A percentile compares a stretch with the other conserved stretches of the same genome.
Conservation (phyloP, 2,888 invertebrate genomes). For the Loripinus fragilis region DNA sequence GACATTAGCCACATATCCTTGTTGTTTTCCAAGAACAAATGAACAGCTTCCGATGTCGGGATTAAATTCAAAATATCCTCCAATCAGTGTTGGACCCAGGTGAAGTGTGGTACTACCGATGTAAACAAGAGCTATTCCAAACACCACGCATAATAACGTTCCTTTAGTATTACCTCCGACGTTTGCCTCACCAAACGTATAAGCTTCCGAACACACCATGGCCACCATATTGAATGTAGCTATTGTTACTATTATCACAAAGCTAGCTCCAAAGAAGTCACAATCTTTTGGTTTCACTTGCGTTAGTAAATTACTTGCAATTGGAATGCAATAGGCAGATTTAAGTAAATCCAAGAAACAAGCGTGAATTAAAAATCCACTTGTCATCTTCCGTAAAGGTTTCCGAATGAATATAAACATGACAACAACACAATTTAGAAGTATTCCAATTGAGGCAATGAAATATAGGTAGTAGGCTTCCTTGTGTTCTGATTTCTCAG, state of each 20-base stretch:
- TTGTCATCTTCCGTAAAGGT: constrained; percentile 80
- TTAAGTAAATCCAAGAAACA: constrained; percentile 81
- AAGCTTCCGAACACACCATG: constrained; percentile 83
- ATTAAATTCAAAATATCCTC: constrained; percentile 83
- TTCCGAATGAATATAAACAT: constrained; percentile 75
- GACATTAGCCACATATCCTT: constrained; percentile 82
- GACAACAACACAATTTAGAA: constrained; percentile 79
- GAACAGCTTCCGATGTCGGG: constrained; percentile 82
- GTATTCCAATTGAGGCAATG: constrained; percentile 78
- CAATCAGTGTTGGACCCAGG: constrained; percentile 83
- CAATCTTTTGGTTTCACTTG: constrained; percentile 78
- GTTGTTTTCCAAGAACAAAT: constrained; percentile 81
- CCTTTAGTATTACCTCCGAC: constrained; percentile 78
- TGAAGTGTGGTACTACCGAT: constrained; percentile 82
- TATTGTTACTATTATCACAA: constrained; percentile 82
- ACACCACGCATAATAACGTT: constrained; percentile 81
- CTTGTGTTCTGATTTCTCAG: constrained; percentile 60
- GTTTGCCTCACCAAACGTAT: constrained; percentile 81
- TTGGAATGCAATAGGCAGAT: constrained; percentile 82
- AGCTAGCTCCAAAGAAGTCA: constrained; percentile 80
- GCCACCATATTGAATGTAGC: constrained; percentile 83
- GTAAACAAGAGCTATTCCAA: constrained; percentile 82
- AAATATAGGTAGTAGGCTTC: constrained; percentile 82
- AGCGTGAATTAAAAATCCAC: constrained; percentile 82
- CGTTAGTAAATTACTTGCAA: constrained; percentile 79